Evolutionary conservation across 2,797 vertebrate species (phyloP).

Genomic region (Esox masquinongy): DNA sequence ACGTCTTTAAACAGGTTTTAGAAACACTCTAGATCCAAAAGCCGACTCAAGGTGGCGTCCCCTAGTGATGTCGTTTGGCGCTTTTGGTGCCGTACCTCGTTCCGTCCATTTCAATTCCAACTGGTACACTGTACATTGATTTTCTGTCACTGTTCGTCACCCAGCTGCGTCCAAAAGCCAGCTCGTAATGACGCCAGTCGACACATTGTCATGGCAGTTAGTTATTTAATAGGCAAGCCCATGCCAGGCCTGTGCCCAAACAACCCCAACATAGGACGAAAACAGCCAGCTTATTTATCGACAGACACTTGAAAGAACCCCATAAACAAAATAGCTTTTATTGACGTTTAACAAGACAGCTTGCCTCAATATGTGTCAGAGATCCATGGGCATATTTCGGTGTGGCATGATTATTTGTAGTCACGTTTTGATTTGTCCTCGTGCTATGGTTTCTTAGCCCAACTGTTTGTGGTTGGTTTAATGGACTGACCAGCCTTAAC

Average conservation of each 20-base stretch:
- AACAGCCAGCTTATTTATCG: slow-evolving; percentile 22
- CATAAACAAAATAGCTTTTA: slow-evolving; percentile 17
- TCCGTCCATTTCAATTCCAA: not conserved
- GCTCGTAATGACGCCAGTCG: slow-evolving; percentile 21
- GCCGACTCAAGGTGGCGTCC: not conserved
- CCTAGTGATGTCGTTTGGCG: not conserved
- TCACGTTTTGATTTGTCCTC: not conserved
- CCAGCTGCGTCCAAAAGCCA: slow-evolving; percentile 1
- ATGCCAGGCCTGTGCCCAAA: slow-evolving; percentile 28
- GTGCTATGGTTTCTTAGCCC: not conserved
- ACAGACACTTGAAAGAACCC: slow-evolving; percentile 21
- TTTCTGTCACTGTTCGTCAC: not conserved
- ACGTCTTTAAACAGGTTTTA: not conserved
- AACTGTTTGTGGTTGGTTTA: not conserved
- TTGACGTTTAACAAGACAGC: not conserved
- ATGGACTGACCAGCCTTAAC: not conserved
- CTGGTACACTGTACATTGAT: not conserved
- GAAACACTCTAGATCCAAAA: not conserved
- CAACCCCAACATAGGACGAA: slow-evolving; percentile 9
- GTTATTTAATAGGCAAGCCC: slow-evolving; percentile 8
- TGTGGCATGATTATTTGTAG: not conserved
- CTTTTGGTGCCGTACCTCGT: not conserved
- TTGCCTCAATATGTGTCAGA: slow-evolving; percentile 10
- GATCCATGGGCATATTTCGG: not conserved
- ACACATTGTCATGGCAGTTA: slow-evolving; percentile 8